Evolutionary conservation across 2,797 vertebrate genomes (phyloP), one percentile per base, ranked within the genome.

Genomic region (Podarcis lilfordi): DNA sequence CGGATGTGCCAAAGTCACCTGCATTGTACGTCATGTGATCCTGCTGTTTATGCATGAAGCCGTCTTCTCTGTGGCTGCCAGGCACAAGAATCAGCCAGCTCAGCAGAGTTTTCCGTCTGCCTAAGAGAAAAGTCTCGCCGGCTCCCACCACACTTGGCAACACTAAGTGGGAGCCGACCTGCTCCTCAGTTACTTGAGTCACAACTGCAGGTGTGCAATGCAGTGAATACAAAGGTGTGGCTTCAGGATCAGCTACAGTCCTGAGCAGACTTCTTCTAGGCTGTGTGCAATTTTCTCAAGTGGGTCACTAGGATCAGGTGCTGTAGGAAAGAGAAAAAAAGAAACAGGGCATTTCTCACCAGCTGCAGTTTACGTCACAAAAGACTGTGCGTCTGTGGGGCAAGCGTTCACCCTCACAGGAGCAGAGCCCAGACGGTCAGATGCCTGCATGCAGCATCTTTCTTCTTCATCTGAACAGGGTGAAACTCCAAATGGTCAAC

Each of bases 121-220:
- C 96, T 94, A 96, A 95, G 88, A 71, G 92, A 94, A 86, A 90
- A 93, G 75, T 95, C 94, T 94, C 86, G 95, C 95, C 92, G 92
- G 84, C 91, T 89, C 95, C 94, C 90, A 96, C 94, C 95, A 93
- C 95, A 95, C 95, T 95, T 97, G 97, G 96, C 96, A 97, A 97
- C 90, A 96, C 91, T 55, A 55, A 94, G 93, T 91, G 93, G 45
- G 95, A 95, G 95, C 89, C 90, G 93, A 94, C 95, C 95, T 92
- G 91, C 91, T 95, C 95, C 95, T 95, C 93, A 93, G 92, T 55
- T 95, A 95, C 92, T 91, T 91, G 94, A 95, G 95, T 94, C 93
- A 95, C 90, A 96, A 92, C 89, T 90, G 94, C 94, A 91, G 95
- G 92, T 95, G 93, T 91, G 96, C 95, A 92, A 96, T 96, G 95